Evolutionary conservation across 2,888 invertebrate genomes (phyloP).

Genomic region (Holacanthella duospinosa): DNA sequence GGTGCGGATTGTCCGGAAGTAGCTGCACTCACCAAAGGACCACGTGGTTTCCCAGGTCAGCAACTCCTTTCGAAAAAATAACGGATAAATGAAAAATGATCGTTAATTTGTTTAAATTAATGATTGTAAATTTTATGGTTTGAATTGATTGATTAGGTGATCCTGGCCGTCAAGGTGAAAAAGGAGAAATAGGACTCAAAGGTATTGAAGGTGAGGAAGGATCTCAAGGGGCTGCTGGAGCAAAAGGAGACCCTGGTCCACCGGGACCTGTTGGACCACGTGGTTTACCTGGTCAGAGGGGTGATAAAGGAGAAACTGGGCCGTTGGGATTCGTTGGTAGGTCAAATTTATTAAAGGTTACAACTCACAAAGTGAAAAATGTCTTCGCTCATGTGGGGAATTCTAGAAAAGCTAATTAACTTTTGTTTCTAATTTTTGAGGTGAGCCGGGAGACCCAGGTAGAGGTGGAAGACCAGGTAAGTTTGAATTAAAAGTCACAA

Average conservation of each 20-base stretch:
- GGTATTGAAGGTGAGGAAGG: too few relatives aligned
- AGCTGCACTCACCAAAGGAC: slow-evolving; percentile 42
- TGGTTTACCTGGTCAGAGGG: slow-evolving; percentile 39
- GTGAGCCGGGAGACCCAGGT: slow-evolving; percentile 50
- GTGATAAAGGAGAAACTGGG: slow-evolving; percentile 40
- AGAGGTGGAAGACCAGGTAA: slow-evolving; percentile 40
- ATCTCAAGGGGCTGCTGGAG: slow-evolving; percentile 22
- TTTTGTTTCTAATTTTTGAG: slow-evolving; percentile 41
- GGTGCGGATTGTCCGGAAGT: slow-evolving; percentile 51
- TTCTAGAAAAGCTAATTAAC: too few relatives aligned
- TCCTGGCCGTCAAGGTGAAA: slow-evolving; percentile 46
- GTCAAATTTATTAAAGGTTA: too few relatives aligned
- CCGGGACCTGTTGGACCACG: slow-evolving; percentile 54
- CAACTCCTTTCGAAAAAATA: too few relatives aligned
- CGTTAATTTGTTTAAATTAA: background rate
- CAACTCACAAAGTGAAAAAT: too few relatives aligned
- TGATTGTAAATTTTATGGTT: background rate
- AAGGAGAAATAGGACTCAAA: slow-evolving; percentile 52
- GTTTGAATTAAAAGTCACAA: slow-evolving; percentile 42
- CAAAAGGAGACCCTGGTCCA: slow-evolving; percentile 41
- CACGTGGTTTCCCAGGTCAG: slow-evolving; percentile 53
- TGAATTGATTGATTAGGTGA: background rate
- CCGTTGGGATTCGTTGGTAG: slow-evolving; percentile 41
- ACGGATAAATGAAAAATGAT: too few relatives aligned
- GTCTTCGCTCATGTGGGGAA: too few relatives aligned